These are phyloP conservation scores for Microctenopoma steveboyesi DNA, from an alignment of 2,797 vertebrate genomes.

Conservation along the genomic window DNA sequence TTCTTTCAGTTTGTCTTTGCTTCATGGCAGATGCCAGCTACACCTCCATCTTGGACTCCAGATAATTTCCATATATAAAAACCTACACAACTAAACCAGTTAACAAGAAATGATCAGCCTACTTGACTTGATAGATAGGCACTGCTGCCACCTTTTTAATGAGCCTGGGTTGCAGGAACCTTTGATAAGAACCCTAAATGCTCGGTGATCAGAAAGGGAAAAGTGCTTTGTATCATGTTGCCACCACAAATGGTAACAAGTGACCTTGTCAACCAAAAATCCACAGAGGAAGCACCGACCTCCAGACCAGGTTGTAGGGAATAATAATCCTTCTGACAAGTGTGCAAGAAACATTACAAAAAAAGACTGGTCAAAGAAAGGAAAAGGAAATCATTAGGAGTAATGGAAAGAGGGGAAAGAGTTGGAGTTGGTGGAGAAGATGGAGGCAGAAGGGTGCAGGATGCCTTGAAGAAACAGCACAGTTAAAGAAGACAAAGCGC, in stretches of 20 bases:
- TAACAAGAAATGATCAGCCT: no score
- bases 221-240: no score
- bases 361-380: conserved; percentile 26
- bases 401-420: conserved; percentile 19
- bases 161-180: no score
- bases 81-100: no score
- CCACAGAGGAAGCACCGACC: neutral
- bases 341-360: neutral
- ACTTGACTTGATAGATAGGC: no score
- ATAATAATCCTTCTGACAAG: conserved; percentile 12
- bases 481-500: conserved; percentile 83
- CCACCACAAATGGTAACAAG: conserved; percentile 42
- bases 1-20: no score
- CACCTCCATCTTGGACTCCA: no score
- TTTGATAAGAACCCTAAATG: neutral
- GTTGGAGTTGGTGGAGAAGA: conserved; percentile 38
- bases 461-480: conserved; percentile 72
- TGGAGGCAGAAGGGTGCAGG: conserved; percentile 49
- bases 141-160: no score
- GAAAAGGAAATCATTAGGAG: conserved; percentile 36
- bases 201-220: no score
- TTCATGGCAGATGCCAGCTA: no score
- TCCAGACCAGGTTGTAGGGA: neutral
- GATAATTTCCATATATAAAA: no score
- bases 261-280: conserved; percentile 24